Evolutionary conservation across 2,113 vertebrate species (phyloP).

Genomic region (Xiphias gladius): DNA sequence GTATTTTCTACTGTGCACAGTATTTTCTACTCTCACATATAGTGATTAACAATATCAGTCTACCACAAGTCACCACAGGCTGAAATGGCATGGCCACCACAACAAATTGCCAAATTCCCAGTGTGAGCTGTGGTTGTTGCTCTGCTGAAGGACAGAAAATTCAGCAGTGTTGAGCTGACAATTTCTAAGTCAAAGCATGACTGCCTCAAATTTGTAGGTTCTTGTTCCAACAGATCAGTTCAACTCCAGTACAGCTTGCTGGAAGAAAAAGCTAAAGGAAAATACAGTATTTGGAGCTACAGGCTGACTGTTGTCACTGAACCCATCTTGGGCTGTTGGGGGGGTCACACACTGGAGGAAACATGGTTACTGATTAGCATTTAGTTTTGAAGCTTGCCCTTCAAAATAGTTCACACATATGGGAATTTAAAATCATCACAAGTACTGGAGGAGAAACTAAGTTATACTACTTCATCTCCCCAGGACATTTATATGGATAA

Average conservation of each 20-base stretch:
- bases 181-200: not conserved
- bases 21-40: not conserved
- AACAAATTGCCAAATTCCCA: not conserved
- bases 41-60: not conserved
- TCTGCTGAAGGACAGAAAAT: not conserved
- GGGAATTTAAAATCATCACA: not conserved
- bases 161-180: not conserved
- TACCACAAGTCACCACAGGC: not conserved
- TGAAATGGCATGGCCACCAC: not conserved
- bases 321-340: not conserved
- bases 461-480: not conserved
- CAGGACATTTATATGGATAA: not conserved
- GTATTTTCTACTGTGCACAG: not conserved
- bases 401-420: not conserved
- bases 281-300: not conserved
- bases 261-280: not conserved
- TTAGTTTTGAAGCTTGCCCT: conserved; percentile 4
- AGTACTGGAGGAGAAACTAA: not conserved
- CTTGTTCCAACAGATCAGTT: not conserved
- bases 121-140: not conserved
- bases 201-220: not conserved
- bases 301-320: conserved; percentile 2
- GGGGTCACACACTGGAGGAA: not conserved
- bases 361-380: not conserved
- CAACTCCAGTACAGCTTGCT: not conserved